A percentile compares a stretch with the other conserved stretches of the same genome.
Conservation (phyloP, 2,113 vertebrate species). For the Platichthys flesus region DNA sequence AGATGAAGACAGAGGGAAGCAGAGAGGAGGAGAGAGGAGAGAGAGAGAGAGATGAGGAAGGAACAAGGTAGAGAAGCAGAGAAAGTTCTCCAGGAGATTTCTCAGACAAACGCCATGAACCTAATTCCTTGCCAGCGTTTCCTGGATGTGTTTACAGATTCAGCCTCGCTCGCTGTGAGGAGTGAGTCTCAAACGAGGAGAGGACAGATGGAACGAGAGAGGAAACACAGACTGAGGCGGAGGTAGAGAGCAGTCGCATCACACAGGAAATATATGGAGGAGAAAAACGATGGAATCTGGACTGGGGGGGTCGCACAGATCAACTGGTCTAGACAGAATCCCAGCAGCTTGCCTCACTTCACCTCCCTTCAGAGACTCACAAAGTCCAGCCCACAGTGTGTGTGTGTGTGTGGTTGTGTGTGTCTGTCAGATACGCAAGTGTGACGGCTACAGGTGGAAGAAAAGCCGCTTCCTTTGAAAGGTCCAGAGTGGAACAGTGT, state of each 20-base stretch:
- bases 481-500: neutral
- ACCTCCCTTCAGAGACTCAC: conserved; percentile 37
- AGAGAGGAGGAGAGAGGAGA: too few species aligned
- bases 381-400: neutral
- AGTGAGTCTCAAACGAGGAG: neutral
- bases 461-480: conserved; percentile 15
- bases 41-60: neutral
- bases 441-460: neutral
- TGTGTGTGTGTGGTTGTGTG: neutral
- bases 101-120: neutral
- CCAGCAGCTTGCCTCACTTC: conserved; percentile 28
- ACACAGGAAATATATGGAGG: conserved; percentile 2
- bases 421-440: neutral
- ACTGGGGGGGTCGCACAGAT: conserved; percentile 24
- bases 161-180: neutral
- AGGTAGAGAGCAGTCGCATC: neutral
- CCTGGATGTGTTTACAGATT: neutral
- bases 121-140: neutral
- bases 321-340: conserved; percentile 59
- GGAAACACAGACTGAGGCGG: neutral
- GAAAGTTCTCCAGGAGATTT: neutral
- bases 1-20: too few species aligned
- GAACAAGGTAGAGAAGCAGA: neutral
- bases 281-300: conserved; percentile 23
- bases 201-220: neutral